These are phyloP conservation scores for Colossoma macropomum DNA, from an alignment of 2,113 vertebrate species.

Conservation along the genomic window DNA sequence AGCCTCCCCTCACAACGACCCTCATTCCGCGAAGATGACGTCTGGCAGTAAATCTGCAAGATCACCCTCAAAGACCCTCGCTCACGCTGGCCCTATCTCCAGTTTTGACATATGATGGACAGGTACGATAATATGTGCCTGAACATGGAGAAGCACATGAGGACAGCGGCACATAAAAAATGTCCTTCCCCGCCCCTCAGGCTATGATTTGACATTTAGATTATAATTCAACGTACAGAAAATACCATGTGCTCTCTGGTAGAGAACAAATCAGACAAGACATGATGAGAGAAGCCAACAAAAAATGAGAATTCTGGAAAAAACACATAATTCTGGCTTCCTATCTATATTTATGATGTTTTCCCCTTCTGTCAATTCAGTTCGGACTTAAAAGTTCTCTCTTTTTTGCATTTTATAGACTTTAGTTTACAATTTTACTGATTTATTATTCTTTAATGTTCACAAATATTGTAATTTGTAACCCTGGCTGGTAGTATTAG, in stretches of 20 bases:
- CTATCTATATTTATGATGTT: too few relatives aligned
- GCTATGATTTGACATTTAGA: constrained; percentile 44
- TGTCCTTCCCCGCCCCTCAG: neutral
- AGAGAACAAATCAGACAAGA: neutral
- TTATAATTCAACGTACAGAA: constrained; percentile 30
- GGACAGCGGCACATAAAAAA: constrained; percentile 30
- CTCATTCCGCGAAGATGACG: neutral
- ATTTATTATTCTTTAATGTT: too few relatives aligned
- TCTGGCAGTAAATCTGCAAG: neutral
- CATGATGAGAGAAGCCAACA: neutral
- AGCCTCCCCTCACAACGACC: neutral
- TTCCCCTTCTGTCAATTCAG: too few relatives aligned
- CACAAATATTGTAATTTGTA: too few relatives aligned
- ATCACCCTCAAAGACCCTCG: constrained; percentile 11
- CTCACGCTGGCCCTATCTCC: constrained; percentile 5
- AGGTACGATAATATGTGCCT: constrained; percentile 43
- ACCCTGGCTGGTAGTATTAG: too few relatives aligned
- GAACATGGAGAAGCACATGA: constrained; percentile 40
- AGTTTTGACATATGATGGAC: constrained; percentile 41
- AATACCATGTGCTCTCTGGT: neutral
- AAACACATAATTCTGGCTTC: neutral
- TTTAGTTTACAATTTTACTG: too few relatives aligned
- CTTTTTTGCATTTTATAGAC: too few relatives aligned
- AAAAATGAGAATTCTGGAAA: neutral
- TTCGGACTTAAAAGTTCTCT: too few relatives aligned